Conservation (phyloP, 92 coral and sea anemone genomes). For the Scolanthus callimorphus region DNA sequence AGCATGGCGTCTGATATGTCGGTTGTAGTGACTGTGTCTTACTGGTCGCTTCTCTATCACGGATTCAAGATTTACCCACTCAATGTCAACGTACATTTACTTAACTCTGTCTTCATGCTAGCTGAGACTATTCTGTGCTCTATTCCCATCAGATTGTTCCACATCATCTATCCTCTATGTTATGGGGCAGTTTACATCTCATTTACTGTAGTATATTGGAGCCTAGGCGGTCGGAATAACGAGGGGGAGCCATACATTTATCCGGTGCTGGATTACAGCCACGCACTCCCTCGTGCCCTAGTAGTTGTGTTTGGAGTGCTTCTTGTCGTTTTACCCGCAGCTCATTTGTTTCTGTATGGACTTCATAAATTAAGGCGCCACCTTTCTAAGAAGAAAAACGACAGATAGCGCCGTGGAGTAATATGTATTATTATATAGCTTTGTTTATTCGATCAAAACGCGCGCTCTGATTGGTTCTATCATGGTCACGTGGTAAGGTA, state of each 20-base stretch:
- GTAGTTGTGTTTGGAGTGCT: constrained; percentile 3
- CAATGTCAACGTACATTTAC: constrained; percentile 50
- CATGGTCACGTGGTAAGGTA: too few species aligned
- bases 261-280: constrained; percentile 30
- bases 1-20: constrained; percentile 55
- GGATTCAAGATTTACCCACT: constrained; percentile 21
- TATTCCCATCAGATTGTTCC: constrained; percentile 62
- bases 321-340: constrained; percentile 26
- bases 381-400: constrained; percentile 1
- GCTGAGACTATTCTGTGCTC: constrained; percentile 44
- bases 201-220: constrained; percentile 67
- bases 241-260: constrained; percentile 50
- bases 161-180: constrained; percentile 49
- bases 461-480: too few species aligned
- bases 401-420: too few species aligned
- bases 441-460: too few species aligned
- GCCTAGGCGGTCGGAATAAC: constrained; percentile 38
- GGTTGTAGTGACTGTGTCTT: constrained; percentile 37
- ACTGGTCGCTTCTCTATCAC: constrained; percentile 52
- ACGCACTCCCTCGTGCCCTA: constrained; percentile 3
- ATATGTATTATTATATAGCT: too few species aligned
- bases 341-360: constrained; percentile 44
- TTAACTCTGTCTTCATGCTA: constrained; percentile 67
- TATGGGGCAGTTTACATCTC: constrained; percentile 38
- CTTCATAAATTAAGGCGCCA: constrained; percentile 37